Percentiles rank a stretch among this genome's conserved stretches.
Conservation (phyloP, 2,797 vertebrate genomes). For the Phrynocephalus forsythii region DNA sequence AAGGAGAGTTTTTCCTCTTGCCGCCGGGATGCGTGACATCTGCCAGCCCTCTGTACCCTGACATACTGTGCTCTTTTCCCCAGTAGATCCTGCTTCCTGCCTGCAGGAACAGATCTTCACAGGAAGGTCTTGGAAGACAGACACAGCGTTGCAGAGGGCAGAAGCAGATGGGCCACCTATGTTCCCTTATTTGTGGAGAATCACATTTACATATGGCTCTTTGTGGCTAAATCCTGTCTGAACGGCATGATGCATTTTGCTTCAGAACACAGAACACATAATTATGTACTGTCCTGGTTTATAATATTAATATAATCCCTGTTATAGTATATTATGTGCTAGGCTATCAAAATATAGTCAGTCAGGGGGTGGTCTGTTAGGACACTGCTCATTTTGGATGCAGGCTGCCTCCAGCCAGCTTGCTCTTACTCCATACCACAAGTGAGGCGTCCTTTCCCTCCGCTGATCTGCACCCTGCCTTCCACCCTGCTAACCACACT, state of each 20-base stretch:
- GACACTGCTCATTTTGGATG: too few species aligned
- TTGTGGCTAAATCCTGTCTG: neutral
- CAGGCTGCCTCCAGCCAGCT: too few species aligned
- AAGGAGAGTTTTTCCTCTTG: neutral
- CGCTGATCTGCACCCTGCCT: too few species aligned
- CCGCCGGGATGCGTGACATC: neutral
- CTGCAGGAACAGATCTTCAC: conserved; percentile 22
- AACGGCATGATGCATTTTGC: neutral
- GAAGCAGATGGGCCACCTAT: conserved; percentile 5
- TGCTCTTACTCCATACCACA: too few species aligned
- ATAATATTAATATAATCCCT: neutral
- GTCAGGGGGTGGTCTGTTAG: too few species aligned
- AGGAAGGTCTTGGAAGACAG: conserved; percentile 27
- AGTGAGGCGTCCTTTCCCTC: too few species aligned
- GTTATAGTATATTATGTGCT: too few species aligned
- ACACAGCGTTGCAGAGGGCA: neutral
- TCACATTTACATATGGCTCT: neutral
- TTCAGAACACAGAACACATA: neutral
- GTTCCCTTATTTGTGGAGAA: neutral
- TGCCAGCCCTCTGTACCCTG: neutral
- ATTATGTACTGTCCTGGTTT: neutral
- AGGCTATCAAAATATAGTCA: too few species aligned
- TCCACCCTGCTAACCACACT: too few species aligned
- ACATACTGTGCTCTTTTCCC: neutral
- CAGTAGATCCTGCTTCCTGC: conserved; percentile 15